Evolutionary conservation across 2,113 vertebrate genomes (phyloP), one percentile per base, ranked within the genome.

Genomic region (Laticauda laticaudata): DNA sequence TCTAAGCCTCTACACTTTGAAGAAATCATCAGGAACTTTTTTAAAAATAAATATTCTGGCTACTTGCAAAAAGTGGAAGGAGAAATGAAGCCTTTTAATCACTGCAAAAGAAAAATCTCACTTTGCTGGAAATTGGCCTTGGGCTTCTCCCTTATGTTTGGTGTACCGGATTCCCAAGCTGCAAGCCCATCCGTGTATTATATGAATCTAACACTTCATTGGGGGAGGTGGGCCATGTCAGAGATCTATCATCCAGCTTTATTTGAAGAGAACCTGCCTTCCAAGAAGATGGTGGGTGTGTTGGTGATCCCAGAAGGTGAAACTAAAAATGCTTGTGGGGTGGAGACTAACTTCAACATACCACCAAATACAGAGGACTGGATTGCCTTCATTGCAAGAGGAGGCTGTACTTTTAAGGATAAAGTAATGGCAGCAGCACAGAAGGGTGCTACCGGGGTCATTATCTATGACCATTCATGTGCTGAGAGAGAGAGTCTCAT

Each of bases 341-440:
- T 59, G 18, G 88, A 91, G 86, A 89, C 91, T 6, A 6, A 29
- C 45, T 97, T 95, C 93, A 97, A 93, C 5, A 87, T 94, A n/a
- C 94, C 93, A 3, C 86, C 91, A 45, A 93, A 81, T 15, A 93
- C 43, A 9, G 93, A 91, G 87, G 51, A 94, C 24, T 96, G 92
- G 94, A 89, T 96, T 45, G 94, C 96, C 88, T 96, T 97, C 56
- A 92, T 94, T 90, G 92, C 95, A 94, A 94, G 95, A 5, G 94
- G 92, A 89, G 95, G 51, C 54, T 95, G 90, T 92, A 88, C 92
- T 53, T 96, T 92, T 90, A 94, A 96, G 91, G 94, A 69, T 14
- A 96, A 96, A 87, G 92, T 92, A 87, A 92, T 95, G 2, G 3
- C 95, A 56, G 91, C 94, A 48, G 92, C 94, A 87, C 90, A 93